Evolutionary conservation across 2,113 vertebrate genomes (phyloP), one percentile per base, ranked within the genome.

Genomic region (Phyllostomus discolor): DNA sequence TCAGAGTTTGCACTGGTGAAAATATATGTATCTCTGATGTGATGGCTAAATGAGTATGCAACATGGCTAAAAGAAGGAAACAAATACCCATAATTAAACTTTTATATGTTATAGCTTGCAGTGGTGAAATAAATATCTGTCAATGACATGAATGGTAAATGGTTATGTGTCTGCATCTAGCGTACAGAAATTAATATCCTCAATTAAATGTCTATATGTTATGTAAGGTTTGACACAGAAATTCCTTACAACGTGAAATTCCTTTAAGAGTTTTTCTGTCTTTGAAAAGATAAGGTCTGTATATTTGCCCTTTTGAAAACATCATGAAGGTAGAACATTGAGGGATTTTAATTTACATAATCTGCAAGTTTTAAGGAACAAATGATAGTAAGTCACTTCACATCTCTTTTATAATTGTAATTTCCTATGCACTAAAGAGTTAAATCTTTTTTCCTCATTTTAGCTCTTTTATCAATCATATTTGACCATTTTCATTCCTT

Each of bases 51-150:
- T 80, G 57, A 62, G 69, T 95, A 87, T 89, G 83, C 28, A 89
- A 93, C 72, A 93, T 48, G 48, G 31, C 31, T 90, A 96, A 87
- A 91, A 88, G 72, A 97, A 97, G 93, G 69, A 96, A 97, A 96
- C 95, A 50, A 83, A 95, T 95, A 96, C 59, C 79, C 46, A 90
- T 73, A 91, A 96, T 98, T 97, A 97, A 96, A 86, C 43, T 94
- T 94, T 97, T 95, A 97, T 90, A 80, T 91, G 69, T 94, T 92
- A 96, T 87, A 95, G 75, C 64, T 91, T 96, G 57, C 10, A 10
- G 54, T 87, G 22, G 43, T 92, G 94, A 96, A 95, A 97, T 97
- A 97, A 97, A 96, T 97, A 97, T 97, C 91, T 96, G 93, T 97
- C 93, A 96, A 62, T 95, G 89, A 75, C 67, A 93, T 69, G 48